phyloP scores from a whole-genome alignment of 23 tunicate species.

The Ciona savignyi region DNA sequence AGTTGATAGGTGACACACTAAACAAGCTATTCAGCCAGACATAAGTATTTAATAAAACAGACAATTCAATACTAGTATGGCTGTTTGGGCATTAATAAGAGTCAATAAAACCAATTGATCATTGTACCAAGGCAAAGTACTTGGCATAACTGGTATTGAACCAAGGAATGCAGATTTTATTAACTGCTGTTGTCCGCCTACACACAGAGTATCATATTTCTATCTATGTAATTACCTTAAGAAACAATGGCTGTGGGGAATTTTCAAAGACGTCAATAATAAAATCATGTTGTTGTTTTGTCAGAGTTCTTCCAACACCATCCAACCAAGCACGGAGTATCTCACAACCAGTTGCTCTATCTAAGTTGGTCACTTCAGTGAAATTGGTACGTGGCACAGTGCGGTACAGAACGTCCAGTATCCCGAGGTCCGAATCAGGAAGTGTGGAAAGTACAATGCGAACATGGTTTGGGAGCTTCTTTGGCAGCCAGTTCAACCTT shows the following conservation, averaged over 20 bases:
- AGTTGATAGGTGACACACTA: no score
- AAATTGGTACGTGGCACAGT: constrained; percentile 23
- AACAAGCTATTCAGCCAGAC: no score
- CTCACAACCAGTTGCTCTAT: constrained; percentile 43
- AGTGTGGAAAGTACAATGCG: constrained; percentile 57
- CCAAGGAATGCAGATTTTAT: no score
- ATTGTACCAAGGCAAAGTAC: no score
- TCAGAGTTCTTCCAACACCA: constrained; percentile 20
- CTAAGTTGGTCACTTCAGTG: constrained; percentile 40
- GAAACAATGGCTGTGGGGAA: constrained; percentile 49
- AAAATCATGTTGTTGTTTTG: constrained; percentile 26
- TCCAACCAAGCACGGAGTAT: constrained; percentile 38
- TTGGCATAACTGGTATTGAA: no score
- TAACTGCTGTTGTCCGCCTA: no score
- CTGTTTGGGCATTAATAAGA: no score
- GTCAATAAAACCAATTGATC: no score
- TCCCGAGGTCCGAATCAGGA: constrained; percentile 38
- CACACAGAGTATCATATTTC: no score
- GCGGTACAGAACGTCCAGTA: constrained; percentile 16
- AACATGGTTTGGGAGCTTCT: constrained; percentile 38
- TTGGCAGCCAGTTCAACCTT: constrained; percentile 83
- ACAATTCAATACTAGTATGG: no score
- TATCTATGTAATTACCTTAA: constrained; percentile 26
- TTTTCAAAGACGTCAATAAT: constrained; percentile 38
- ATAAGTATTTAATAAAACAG: no score